Conservation (phyloP, 1,140 invertebrate species). For the Cataglyphis hispanica region DNA sequence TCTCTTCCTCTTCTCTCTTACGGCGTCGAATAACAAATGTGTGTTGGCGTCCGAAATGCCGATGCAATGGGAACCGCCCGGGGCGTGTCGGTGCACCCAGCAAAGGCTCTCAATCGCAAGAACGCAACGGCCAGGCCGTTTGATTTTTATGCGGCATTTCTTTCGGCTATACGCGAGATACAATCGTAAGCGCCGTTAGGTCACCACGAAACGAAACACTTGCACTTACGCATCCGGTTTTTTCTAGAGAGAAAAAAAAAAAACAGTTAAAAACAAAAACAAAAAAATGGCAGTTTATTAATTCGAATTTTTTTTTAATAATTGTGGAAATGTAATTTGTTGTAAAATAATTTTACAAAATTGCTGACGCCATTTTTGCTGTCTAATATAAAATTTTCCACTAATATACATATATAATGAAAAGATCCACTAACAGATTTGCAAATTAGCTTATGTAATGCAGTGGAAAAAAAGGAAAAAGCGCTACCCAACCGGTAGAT, state of each 20-base stretch:
- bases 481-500: constrained; percentile 11
- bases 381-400: neutral
- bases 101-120: constrained; percentile 77
- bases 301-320: neutral
- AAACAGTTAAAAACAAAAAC: neutral
- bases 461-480: neutral
- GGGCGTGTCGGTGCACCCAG: constrained; percentile 77
- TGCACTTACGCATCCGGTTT: neutral
- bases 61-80: constrained; percentile 79
- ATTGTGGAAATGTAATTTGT: neutral
- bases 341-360: neutral
- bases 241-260: neutral
- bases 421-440: neutral
- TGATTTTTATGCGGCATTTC: constrained; percentile 68
- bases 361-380: neutral
- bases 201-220: neutral
- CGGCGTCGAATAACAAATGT: constrained; percentile 61
- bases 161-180: constrained; percentile 47
- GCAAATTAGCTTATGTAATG: constrained; percentile 23
- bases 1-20: constrained; percentile 6
- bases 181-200: constrained; percentile 28
- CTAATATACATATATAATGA: neutral
- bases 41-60: constrained; percentile 66
- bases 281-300: neutral
- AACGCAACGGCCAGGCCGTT: constrained; percentile 67